A percentile compares a stretch with the other conserved stretches of the same genome.
Evolutionary conservation across 2,113 vertebrate species (phyloP).

Genomic region (Bucco capensis): DNA sequence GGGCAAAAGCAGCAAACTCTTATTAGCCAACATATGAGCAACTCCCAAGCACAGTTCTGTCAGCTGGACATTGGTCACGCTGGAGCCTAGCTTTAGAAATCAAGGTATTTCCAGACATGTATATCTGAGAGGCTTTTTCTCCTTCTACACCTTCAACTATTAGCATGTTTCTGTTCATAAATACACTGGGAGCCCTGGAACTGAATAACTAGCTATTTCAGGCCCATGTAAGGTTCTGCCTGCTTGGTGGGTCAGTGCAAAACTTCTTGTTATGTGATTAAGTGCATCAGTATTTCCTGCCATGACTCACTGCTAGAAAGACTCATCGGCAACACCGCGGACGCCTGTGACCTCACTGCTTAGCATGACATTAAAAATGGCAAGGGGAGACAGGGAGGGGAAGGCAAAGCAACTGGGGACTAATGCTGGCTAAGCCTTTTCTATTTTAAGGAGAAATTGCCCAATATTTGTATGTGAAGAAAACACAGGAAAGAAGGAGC

Average conservation of each 20-base stretch:
- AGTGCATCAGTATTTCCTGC: constrained; percentile 16
- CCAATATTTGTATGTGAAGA: not conserved
- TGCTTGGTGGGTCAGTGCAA: not conserved
- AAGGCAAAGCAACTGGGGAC: not conserved
- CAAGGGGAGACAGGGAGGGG: not conserved
- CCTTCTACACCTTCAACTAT: not conserved
- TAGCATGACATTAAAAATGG: not conserved
- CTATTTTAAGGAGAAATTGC: constrained; percentile 34
- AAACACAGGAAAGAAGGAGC: not conserved
- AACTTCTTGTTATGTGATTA: not conserved
- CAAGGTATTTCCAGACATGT: too few relatives aligned
- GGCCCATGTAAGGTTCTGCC: not conserved
- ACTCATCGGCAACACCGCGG: not conserved
- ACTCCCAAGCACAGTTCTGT: too few relatives aligned
- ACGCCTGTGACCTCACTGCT: not conserved
- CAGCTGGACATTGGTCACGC: too few relatives aligned
- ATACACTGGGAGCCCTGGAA: not conserved
- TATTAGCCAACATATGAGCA: too few relatives aligned
- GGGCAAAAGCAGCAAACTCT: not conserved
- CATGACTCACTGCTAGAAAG: not conserved
- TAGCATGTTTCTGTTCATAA: not conserved
- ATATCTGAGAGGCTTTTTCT: not conserved
- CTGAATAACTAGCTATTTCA: not conserved
- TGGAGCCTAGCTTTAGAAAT: too few relatives aligned
- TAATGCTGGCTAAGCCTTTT: constrained; percentile 18